Evolutionary conservation across 2,888 invertebrate genomes (phyloP).

Genomic region (Gymnocheta viridis): DNA sequence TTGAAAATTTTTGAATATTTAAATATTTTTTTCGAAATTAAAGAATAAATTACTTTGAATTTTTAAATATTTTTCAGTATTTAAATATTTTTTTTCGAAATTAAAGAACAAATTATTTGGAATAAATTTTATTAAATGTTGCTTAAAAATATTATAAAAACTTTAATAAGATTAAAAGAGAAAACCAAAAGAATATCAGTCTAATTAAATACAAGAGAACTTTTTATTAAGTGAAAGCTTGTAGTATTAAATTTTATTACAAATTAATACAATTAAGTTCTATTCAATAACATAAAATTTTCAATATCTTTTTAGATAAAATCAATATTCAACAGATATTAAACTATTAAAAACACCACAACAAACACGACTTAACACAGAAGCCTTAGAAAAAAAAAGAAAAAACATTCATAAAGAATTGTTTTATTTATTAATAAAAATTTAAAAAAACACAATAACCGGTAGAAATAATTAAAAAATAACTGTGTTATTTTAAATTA

Average conservation of each 20-base stretch:
- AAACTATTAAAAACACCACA: neutral
- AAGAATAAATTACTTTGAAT: no score
- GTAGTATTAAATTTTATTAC: neutral
- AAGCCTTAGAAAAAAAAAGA: neutral
- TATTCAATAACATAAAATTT: neutral
- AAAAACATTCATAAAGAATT: slow-evolving; percentile 1
- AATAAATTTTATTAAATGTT: neutral
- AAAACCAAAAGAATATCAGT: neutral
- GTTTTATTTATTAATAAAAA: neutral
- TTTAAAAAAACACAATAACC: slow-evolving; percentile 35
- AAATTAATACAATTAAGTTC: neutral
- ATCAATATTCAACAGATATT: slow-evolving; percentile 13
- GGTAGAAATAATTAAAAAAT: slow-evolving; percentile 55
- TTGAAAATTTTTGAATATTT: no score
- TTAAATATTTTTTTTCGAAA: no score
- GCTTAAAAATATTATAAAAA: neutral
- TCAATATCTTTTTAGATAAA: neutral
- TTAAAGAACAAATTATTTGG: no score
- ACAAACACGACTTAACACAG: neutral
- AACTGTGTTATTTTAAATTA: slow-evolving; percentile 40
- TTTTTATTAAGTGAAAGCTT: slow-evolving; percentile 15
- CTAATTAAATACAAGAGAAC: neutral
- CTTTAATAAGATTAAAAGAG: neutral
- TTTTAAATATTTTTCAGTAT: no score
- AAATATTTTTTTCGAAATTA: no score